Conservation (phyloP, 2,888 invertebrate species). For the Watsonalla cultraria region DNA sequence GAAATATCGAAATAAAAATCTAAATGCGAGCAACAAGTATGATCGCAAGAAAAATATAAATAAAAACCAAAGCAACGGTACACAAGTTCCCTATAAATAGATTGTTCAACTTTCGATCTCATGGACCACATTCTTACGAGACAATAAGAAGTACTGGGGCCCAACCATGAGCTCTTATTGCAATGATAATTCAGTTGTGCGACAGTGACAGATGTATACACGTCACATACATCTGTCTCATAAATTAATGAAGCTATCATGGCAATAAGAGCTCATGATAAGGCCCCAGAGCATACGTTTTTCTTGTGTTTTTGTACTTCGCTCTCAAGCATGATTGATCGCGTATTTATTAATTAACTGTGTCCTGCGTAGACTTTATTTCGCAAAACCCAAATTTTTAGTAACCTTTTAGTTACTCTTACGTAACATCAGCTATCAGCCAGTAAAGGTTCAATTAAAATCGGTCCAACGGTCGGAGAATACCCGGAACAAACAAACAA, state of each 20-base stretch:
- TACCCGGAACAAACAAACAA: too few relatives aligned
- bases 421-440: too few relatives aligned
- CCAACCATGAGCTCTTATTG: too few relatives aligned
- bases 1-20: background rate
- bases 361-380: background rate
- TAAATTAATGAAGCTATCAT: too few relatives aligned
- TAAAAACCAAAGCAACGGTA: conserved; percentile 19
- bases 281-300: background rate
- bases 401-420: too few relatives aligned
- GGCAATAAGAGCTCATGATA: too few relatives aligned
- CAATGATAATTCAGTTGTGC: too few relatives aligned
- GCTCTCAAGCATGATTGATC: background rate
- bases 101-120: conserved; percentile 41
- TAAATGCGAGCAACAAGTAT: background rate
- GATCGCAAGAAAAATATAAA: conserved; percentile 4
- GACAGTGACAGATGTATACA: too few relatives aligned
- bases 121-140: conserved; percentile 21
- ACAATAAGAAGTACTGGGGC: conserved; percentile 4
- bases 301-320: background rate
- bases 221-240: too few relatives aligned
- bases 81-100: conserved; percentile 38
- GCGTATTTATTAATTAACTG: background rate
- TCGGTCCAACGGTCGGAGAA: too few relatives aligned
- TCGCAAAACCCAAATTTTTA: background rate
- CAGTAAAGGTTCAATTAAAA: too few relatives aligned